phyloP scores from a whole-genome alignment of 1,140 invertebrate species.

The Orussus abietinus region DNA sequence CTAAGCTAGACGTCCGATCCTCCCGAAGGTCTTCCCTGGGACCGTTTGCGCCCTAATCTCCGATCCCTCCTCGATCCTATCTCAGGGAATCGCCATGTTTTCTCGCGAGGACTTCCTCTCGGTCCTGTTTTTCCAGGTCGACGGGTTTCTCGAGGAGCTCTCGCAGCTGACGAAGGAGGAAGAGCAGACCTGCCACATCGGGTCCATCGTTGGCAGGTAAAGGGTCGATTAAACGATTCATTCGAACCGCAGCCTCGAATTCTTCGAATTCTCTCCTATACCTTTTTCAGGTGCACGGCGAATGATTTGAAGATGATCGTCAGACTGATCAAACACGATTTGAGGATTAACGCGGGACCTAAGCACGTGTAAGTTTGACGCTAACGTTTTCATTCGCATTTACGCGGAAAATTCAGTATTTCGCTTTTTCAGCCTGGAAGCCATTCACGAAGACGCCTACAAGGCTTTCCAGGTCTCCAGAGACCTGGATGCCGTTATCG shows the following conservation, averaged over 20 bases:
- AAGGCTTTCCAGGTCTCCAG: slow-evolving; percentile 80
- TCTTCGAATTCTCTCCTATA: slow-evolving; percentile 8
- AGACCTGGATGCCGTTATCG: slow-evolving; percentile 72
- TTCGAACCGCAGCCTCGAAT: no score
- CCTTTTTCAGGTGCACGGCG: slow-evolving; percentile 66
- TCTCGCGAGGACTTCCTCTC: no score
- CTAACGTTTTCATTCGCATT: background rate
- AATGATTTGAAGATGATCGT: slow-evolving; percentile 86
- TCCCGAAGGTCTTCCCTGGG: no score
- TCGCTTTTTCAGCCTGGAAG: slow-evolving; percentile 59
- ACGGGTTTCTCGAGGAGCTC: slow-evolving; percentile 69
- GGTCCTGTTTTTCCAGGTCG: no score
- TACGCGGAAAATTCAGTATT: slow-evolving; percentile 1
- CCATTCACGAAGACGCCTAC: slow-evolving; percentile 82
- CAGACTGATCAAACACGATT: slow-evolving; percentile 83
- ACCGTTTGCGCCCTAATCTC: no score
- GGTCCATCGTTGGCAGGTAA: slow-evolving; percentile 64
- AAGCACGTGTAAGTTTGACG: slow-evolving; percentile 73
- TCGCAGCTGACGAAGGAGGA: slow-evolving; percentile 80
- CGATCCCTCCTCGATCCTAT: no score
- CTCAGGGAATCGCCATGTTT: no score
- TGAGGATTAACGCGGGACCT: slow-evolving; percentile 86
- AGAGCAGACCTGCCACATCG: slow-evolving; percentile 76
- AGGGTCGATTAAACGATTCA: background rate
- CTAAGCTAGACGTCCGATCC: no score